Evolutionary conservation across 2,797 vertebrate species (phyloP), one percentile per base, ranked within the genome.

Genomic region (Spatula versicolor): DNA sequence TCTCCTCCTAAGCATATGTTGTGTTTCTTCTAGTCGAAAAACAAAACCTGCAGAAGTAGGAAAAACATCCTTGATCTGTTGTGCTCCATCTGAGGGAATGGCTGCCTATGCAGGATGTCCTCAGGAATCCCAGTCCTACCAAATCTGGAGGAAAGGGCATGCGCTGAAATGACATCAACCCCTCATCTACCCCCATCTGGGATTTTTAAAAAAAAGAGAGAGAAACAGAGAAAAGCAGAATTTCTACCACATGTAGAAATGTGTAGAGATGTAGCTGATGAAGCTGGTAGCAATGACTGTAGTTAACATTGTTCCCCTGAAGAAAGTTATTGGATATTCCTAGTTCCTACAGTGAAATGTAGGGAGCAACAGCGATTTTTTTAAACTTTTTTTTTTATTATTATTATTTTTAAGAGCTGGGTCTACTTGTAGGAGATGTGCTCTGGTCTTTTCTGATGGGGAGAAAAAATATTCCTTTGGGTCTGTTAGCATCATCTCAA

Each of bases 1-100:
- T 68, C 14, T 72, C 21, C 30, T 62, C 54, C 21, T 63, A 39
- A 55, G 33, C 33, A 28, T 7, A 13, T 52, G 13, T 48, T 76
- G 85, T 82, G 54, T 86, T 93, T 76, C 56, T 93, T 71, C 33
- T 50, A 25, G 66, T 35, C 66, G 46, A 73, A 90, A 87, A 83
- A 22, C 28, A 88, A 55, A 94, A 79, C 41, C 20, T 62, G 39
- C 30, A 71, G 46, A 73, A 73, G 41, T 22, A 72, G 28, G 33
- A 54, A 63, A 54, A 50, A 25, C 19, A 31, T 23, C 52, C 37
- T 69, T 75, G 67, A 19, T 69, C 22, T 69, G 25, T 83, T 88
- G 63, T 33, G 46, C 55, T 86, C 60, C 81, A 0, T 71, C 48
- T 54, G 41, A 33, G 62, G 48, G 39, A 7, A 4, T 19, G 59